phyloP scores from a whole-genome alignment of 2,113 vertebrate species.

The Coryphaenoides rupestris region DNA sequence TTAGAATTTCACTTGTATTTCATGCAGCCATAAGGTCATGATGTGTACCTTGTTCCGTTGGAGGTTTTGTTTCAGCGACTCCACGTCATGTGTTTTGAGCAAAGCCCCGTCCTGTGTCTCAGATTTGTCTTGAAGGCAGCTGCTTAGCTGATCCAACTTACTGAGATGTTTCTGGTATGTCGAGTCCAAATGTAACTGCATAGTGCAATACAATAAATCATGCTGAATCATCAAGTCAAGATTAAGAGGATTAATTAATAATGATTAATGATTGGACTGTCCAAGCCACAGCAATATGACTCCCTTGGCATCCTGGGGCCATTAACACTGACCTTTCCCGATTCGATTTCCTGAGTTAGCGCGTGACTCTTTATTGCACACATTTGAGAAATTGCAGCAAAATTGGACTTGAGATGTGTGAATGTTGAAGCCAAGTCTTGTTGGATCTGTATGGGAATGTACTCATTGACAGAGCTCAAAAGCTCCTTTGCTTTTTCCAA shows the following conservation, averaged over 20 bases:
- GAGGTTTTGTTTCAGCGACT: conserved; percentile 69
- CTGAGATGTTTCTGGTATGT: conserved; percentile 75
- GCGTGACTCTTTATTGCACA: conserved; percentile 73
- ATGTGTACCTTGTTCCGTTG: conserved; percentile 74
- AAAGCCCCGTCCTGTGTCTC: conserved; percentile 55
- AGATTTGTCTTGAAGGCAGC: conserved; percentile 68
- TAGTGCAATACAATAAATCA: too few relatives aligned
- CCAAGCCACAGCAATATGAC: background rate
- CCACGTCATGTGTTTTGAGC: conserved; percentile 52
- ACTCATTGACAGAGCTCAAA: conserved; percentile 65
- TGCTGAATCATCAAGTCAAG: too few relatives aligned
- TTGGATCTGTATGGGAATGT: conserved; percentile 71
- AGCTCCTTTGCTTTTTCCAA: conserved; percentile 78
- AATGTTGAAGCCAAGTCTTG: conserved; percentile 73
- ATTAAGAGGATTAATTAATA: conserved; percentile 45
- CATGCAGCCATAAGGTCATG: background rate
- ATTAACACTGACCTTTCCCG: conserved; percentile 76
- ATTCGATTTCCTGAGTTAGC: conserved; percentile 70
- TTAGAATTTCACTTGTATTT: background rate
- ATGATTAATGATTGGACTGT: background rate
- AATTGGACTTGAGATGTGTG: conserved; percentile 65
- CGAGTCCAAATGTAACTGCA: conserved; percentile 76
- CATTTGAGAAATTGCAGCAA: conserved; percentile 70
- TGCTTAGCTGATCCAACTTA: conserved; percentile 72
- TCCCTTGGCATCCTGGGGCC: background rate